Conservation (phyloP, 2,113 vertebrate genomes). For the Alaudala cheleensis region DNA sequence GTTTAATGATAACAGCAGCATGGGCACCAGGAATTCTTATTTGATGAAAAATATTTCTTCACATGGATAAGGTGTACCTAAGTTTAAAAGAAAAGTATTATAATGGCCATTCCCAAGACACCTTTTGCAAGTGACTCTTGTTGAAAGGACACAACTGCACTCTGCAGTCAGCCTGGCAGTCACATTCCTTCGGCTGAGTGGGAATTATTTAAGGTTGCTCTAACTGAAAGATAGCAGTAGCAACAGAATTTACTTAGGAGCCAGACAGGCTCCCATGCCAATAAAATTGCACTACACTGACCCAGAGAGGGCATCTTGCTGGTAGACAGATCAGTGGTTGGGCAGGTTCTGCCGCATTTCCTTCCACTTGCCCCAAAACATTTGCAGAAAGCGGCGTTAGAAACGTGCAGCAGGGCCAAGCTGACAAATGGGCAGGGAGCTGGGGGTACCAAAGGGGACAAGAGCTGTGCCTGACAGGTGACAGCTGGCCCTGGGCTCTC, state of each 20-base stretch:
- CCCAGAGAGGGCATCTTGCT: constrained; percentile 3
- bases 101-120: neutral
- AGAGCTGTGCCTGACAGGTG: neutral
- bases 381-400: neutral
- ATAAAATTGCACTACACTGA: neutral
- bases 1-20: neutral
- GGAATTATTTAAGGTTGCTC: neutral
- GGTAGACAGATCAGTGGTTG: neutral
- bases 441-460: neutral
- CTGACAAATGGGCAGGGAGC: neutral
- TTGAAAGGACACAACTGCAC: neutral
- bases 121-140: neutral
- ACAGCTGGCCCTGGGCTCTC: neutral
- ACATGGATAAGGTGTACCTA: neutral
- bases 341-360: constrained; percentile 43
- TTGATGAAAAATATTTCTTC: constrained; percentile 4
- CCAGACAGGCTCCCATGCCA: neutral
- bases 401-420: neutral
- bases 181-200: neutral
- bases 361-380: neutral
- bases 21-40: neutral
- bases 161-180: neutral
- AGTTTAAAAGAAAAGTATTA: neutral
- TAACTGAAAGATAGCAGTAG: neutral
- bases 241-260: neutral